phyloP scores from a whole-genome alignment of 2,113 vertebrate species.

The Capreolus pygargus region DNA sequence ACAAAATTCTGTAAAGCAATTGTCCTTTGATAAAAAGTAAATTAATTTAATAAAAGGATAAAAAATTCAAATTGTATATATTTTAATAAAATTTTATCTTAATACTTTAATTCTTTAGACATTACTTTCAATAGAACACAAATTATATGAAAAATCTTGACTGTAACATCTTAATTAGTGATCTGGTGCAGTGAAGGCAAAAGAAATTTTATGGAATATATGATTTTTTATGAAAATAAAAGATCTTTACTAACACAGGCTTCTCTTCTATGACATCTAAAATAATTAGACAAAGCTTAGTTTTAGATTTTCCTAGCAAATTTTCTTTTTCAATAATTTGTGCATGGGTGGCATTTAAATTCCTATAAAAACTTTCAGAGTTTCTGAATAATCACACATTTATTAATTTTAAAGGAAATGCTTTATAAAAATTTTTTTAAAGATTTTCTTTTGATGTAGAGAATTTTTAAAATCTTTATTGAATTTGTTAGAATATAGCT shows the following conservation, averaged over 20 bases:
- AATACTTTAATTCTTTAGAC: constrained; percentile 39
- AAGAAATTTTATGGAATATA: constrained; percentile 3
- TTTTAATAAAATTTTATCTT: constrained; percentile 7
- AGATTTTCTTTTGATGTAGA: background rate
- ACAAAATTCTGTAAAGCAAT: background rate
- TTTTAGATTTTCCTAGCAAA: background rate
- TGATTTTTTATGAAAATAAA: constrained; percentile 21
- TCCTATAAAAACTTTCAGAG: background rate
- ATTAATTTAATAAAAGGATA: background rate
- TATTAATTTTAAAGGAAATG: background rate
- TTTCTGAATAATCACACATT: background rate
- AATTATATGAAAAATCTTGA: constrained; percentile 16
- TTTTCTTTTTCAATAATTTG: background rate
- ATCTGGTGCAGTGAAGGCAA: constrained; percentile 9
- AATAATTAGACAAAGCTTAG: background rate
- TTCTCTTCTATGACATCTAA: background rate
- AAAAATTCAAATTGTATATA: constrained; percentile 6
- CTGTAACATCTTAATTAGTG: constrained; percentile 6
- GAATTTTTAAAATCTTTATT: background rate
- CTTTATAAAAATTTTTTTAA: background rate
- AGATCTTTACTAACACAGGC: background rate
- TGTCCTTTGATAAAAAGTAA: background rate
- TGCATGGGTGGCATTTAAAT: background rate
- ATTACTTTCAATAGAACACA: background rate
- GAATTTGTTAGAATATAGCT: background rate